phyloP scores from a whole-genome alignment of 2,797 vertebrate genomes.

The Microtus obscurus region DNA sequence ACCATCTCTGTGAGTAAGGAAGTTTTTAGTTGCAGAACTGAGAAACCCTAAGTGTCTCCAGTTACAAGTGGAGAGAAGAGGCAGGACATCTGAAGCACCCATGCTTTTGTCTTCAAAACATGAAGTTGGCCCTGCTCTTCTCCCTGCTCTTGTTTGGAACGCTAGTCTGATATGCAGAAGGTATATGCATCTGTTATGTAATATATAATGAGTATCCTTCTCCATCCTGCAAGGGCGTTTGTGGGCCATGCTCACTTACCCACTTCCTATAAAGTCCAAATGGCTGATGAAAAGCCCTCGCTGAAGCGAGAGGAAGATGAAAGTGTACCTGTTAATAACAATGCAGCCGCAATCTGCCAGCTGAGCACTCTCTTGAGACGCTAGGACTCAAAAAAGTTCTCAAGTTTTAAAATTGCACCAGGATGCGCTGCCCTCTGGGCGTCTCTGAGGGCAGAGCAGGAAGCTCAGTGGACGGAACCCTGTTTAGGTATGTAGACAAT shows the following conservation, averaged over 20 bases:
- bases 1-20: too few species aligned
- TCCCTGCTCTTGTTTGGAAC: too few species aligned
- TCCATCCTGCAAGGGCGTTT: background rate
- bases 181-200: background rate
- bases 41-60: rapidly evolving
- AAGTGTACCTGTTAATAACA: background rate
- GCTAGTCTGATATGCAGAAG: too few species aligned
- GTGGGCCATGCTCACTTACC: too few species aligned
- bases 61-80: too few species aligned
- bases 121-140: rapidly evolving
- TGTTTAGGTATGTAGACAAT: rapidly evolving
- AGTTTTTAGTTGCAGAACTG: too few species aligned
- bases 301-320: background rate
- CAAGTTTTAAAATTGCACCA: background rate
- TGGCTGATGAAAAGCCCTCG: background rate
- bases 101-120: background rate
- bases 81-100: rapidly evolving
- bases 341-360: background rate
- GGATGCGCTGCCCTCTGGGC: rapidly evolving
- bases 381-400: background rate
- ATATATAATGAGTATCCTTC: background rate
- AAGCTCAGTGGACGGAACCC: rapidly evolving
- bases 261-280: background rate
- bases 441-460: background rate
- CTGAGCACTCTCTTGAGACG: background rate